Base-by-base conservation (phyloP, 2,888 invertebrate genomes). In the Cantharis rufa region DNA sequence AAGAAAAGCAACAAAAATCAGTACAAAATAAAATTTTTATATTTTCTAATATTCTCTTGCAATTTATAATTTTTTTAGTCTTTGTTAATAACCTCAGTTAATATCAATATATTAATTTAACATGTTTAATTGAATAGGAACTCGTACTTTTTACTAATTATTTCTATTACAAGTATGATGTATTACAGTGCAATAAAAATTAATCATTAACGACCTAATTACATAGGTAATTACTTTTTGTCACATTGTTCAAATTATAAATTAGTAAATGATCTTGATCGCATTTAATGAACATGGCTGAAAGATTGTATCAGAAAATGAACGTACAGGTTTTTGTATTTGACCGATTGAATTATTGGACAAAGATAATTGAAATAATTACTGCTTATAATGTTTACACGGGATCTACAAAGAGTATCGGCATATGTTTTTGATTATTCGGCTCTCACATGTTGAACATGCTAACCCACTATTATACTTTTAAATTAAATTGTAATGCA, bases 401-500 rank as follows among this genome's bases (percentile, higher is more conserved):
- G 82, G 79, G 79, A 80, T 80, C 78, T 62, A 63, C 62, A 68
- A 69, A 62, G 64, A 76, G 71, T 24, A 61, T 69, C 79, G 64
- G 76, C 82, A 82, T 78, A 80, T 82, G 82, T 82, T 82, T 79
- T 77, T 80, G 80, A 80, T 79, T 80, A 80, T 66, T 64, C 63
- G 74, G 77, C 74, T 81, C 82, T 80, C 81, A 81, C 81, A 81
- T 77, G 77, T 78, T 73, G 69, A 78, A 82, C 84, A 84, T 84
- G 85, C 84, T 82, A 85, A 81, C 83, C 83, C 74, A 83, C 82
- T 82, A 85, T 85, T 84, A 84, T 80, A 80, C 80, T 81, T 84
- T 81, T 80, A 84, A 84, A 85, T 84, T 84, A 83, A 84, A 85
- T 85, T 84, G 84, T 84, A 84, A 84, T 84, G 80, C 75, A 78